Evolutionary conservation across 2,797 vertebrate genomes (phyloP), one percentile per base, ranked within the genome.

Genomic region (Dendrocincla tyrannina): DNA sequence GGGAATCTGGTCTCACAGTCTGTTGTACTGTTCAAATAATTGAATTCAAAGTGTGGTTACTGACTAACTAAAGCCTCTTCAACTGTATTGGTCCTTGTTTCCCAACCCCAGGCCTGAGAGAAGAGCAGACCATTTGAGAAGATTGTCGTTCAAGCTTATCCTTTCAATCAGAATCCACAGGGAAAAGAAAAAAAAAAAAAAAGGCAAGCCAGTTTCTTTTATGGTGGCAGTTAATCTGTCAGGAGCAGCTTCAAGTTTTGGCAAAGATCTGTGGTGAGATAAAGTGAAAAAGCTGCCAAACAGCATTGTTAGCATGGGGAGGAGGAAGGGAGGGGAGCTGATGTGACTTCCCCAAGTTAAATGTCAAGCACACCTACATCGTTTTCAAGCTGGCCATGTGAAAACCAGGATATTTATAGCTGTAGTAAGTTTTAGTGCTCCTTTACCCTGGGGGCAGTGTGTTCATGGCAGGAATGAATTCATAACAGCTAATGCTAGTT

Each of bases 171-270:
- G 93, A 97, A 96, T 95, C 96, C 66, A 52, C 89, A 98, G 97
- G 97, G 11, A 13, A 2, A 13, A 7, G 35, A 35, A 18, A 27
- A 28, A 27, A 46, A 60, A 33, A 50, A 98, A 98, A 98, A 44
- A n/a, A 37, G 37, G 98, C 98, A 98, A 89, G 92, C 96, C 97
- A 95, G 97, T 98, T 98, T 98, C 98, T 98, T 98, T 98, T 96
- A 88, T 85, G 56, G 97, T 98, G 98, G 98, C 97, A 97, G 97
- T 98, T 98, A 98, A 98, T 98, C 98, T 98, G 98, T 98, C 97
- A 98, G 98, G 98, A 98, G 98, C 98, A 97, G 97, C 97, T 98
- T 98, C 98, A 98, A 98, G 98, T 98, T 98, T 98, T 98, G 98
- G 98, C 98, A 98, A 98, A 98, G 97, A 98, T 98, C 96, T 98